Evolutionary conservation across 2,797 vertebrate genomes (phyloP).

Genomic region (Micrastur ruficollis): DNA sequence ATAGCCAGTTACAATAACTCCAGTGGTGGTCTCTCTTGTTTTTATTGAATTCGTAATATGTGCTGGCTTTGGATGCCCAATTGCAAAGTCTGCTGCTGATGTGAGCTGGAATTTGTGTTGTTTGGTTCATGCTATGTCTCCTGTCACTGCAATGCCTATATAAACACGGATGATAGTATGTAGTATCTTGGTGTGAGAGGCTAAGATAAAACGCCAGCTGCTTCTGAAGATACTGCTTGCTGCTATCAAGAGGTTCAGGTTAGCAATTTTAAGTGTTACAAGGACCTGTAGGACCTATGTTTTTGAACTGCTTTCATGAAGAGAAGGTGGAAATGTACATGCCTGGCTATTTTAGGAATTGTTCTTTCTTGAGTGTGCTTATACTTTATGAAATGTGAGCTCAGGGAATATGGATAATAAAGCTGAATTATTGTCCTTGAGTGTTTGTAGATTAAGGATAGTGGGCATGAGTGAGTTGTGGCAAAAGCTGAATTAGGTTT

Average conservation of each 20-base stretch:
- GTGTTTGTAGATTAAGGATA: conserved; percentile 8
- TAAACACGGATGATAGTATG: conserved; percentile 16
- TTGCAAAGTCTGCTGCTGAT: neutral
- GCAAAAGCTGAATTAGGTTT: neutral
- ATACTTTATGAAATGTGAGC: neutral
- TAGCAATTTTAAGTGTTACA: conserved; percentile 38
- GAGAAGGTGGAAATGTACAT: neutral
- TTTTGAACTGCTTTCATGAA: conserved; percentile 14
- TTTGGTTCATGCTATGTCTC: conserved; percentile 27
- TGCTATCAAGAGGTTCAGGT: conserved; percentile 42
- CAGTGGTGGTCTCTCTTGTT: neutral
- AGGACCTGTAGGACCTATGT: neutral
- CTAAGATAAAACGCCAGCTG: conserved; percentile 49
- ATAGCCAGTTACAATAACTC: neutral
- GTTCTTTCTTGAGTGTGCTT: conserved; percentile 11
- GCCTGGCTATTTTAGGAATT: conserved; percentile 25
- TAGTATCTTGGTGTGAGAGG: conserved; percentile 42
- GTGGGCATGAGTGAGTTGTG: neutral
- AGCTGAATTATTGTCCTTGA: conserved; percentile 8
- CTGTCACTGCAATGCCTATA: conserved; percentile 22
- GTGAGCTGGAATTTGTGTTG: neutral
- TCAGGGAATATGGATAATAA: neutral
- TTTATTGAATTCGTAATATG: neutral
- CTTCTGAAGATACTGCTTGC: neutral
- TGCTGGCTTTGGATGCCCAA: neutral